Evolutionary conservation across 2,888 invertebrate genomes (phyloP).

Genomic region (Lordiphosa andalusiaca): DNA sequence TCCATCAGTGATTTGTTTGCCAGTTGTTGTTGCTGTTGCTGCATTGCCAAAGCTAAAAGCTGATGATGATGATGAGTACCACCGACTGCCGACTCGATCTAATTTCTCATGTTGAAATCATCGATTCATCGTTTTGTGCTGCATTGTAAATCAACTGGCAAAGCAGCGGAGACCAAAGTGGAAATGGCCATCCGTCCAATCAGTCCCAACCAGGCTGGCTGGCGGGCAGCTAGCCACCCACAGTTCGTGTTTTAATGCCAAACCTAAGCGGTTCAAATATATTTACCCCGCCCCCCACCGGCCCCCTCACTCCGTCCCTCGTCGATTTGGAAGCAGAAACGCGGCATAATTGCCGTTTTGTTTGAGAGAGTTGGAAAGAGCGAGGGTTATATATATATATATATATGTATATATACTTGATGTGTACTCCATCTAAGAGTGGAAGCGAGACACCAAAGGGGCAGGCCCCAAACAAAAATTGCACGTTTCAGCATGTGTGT

Average conservation of each 20-base stretch:
- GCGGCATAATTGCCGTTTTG: conserved; percentile 75
- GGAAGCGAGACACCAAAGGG: conserved; percentile 16
- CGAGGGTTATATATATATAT: conserved; percentile 13
- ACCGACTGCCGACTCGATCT: conserved; percentile 60
- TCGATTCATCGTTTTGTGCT: conserved; percentile 73
- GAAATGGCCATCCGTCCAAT: conserved; percentile 45
- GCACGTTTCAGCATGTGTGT: conserved; percentile 57
- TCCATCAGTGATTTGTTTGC: conserved; percentile 64
- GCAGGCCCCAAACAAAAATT: conserved; percentile 49
- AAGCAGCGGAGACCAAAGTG: conserved; percentile 40
- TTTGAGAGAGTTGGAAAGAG: conserved; percentile 30
- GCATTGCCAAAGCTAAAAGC: conserved; percentile 22
- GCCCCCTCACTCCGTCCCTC: background rate
- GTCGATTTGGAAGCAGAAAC: conserved; percentile 65
- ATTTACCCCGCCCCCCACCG: conserved; percentile 36
- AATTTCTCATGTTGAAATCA: conserved; percentile 76
- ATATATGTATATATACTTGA: too few relatives aligned
- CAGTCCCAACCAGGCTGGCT: conserved; percentile 42
- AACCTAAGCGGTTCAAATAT: conserved; percentile 74
- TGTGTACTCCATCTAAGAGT: conserved; percentile 8
- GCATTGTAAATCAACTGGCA: conserved; percentile 64
- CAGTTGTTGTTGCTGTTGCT: conserved; percentile 36
- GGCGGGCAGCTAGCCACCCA: conserved; percentile 25
- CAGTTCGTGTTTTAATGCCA: conserved; percentile 59
- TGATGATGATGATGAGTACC: conserved; percentile 61